phyloP scores from a whole-genome alignment of 2,888 invertebrate genomes.

The Nebria salina region DNA sequence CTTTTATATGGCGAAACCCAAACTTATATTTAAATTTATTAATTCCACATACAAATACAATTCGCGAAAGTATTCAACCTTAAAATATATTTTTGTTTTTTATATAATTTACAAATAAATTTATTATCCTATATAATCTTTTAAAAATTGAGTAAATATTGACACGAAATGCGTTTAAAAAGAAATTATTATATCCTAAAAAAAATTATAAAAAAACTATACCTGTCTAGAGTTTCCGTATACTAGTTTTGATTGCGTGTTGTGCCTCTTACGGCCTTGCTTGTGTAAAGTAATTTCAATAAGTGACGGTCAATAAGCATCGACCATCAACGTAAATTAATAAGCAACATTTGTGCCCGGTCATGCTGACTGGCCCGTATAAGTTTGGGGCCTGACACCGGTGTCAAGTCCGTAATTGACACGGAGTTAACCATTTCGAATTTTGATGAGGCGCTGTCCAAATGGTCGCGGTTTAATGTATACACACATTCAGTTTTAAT shows the following conservation, averaged over 20 bases:
- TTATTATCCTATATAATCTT: background rate
- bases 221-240: background rate
- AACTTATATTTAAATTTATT: background rate
- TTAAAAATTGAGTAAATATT: background rate
- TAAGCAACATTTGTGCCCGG: conserved; percentile 44
- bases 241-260: background rate
- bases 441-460: conserved; percentile 33
- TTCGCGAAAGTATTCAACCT: too few relatives aligned
- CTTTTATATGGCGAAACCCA: too few relatives aligned
- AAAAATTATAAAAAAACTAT: background rate
- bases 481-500: conserved; percentile 14
- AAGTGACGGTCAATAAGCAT: conserved; percentile 44
- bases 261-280: background rate
- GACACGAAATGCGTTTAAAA: background rate
- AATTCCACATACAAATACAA: too few relatives aligned
- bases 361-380: conserved; percentile 35
- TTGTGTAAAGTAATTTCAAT: conserved; percentile 40
- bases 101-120: background rate
- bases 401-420: conserved; percentile 44
- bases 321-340: conserved; percentile 44
- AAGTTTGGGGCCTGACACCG: conserved; percentile 17
- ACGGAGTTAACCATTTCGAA: conserved; percentile 43
- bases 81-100: too few relatives aligned
- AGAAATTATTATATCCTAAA: background rate
- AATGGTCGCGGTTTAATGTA: conserved; percentile 13